phyloP scores from a whole-genome alignment of 2,797 vertebrate species.

The Semotilus atromaculatus region DNA sequence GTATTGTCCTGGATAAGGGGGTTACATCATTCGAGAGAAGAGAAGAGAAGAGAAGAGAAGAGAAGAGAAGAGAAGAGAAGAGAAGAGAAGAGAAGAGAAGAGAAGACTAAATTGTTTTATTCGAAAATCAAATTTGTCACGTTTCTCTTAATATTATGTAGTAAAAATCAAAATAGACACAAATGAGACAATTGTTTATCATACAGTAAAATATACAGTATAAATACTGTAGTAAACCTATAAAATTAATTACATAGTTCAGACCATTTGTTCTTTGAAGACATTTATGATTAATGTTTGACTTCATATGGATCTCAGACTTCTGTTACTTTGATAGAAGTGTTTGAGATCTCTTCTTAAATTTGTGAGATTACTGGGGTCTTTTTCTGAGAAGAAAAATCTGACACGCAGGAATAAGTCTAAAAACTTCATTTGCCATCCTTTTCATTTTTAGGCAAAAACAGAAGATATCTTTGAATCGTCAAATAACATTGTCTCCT shows the following conservation, averaged over 20 bases:
- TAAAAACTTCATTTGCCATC: neutral
- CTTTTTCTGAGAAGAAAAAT: neutral
- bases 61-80: slow-evolving; percentile 14
- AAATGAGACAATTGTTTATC: neutral
- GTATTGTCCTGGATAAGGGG: slow-evolving; percentile 39
- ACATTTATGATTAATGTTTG: neutral
- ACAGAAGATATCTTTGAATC: neutral
- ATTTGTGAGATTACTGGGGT: neutral
- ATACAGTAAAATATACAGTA: neutral
- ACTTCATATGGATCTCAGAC: neutral
- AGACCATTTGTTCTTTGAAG: neutral
- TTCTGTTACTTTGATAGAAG: neutral
- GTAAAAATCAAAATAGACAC: neutral
- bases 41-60: neutral
- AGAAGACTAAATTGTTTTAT: neutral
- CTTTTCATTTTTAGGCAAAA: neutral
- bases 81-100: neutral
- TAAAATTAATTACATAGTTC: neutral
- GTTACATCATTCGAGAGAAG: slow-evolving; percentile 55
- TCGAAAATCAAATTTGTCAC: neutral
- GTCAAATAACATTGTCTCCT: neutral
- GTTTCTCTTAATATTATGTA: neutral
- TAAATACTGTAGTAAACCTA: neutral
- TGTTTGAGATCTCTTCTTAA: neutral
- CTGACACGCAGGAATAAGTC: neutral